phyloP scores from a whole-genome alignment of 2,797 vertebrate genomes.

The Sebastes wilsoni region DNA sequence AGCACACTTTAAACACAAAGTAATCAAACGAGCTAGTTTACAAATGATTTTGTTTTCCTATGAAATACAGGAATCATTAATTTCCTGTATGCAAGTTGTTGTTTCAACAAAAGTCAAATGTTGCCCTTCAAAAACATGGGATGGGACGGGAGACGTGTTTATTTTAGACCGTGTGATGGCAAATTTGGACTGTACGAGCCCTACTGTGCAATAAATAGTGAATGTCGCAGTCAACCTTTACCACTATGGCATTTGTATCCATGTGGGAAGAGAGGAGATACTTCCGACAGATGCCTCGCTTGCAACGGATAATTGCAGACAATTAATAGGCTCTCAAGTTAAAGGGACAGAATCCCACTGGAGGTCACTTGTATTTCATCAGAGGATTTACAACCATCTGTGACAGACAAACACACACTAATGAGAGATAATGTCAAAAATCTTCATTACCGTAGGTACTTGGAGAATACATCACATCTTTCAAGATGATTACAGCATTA shows the following conservation, averaged over 20 bases:
- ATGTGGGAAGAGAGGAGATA: slow-evolving; percentile 44
- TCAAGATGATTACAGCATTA: not conserved
- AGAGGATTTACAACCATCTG: slow-evolving; percentile 68
- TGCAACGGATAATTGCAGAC: slow-evolving; percentile 67
- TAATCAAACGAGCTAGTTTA: slow-evolving; percentile 65
- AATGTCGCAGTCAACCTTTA: slow-evolving; percentile 82
- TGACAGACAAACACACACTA: slow-evolving; percentile 53
- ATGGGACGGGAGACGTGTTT: slow-evolving; percentile 14
- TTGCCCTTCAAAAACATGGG: slow-evolving; percentile 27
- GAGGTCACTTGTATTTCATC: slow-evolving; percentile 60
- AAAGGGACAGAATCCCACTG: slow-evolving; percentile 59
- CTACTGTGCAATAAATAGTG: slow-evolving; percentile 84
- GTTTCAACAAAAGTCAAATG: slow-evolving; percentile 59
- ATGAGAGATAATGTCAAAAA: slow-evolving; percentile 48
- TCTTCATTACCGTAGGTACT: slow-evolving; percentile 13
- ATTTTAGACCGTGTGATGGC: slow-evolving; percentile 59
- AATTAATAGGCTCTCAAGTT: slow-evolving; percentile 63
- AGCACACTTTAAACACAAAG: slow-evolving; percentile 72
- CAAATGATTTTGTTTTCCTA: slow-evolving; percentile 48
- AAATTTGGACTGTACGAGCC: slow-evolving; percentile 75
- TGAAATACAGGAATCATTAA: slow-evolving; percentile 39
- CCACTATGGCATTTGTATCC: slow-evolving; percentile 70
- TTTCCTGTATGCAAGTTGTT: slow-evolving; percentile 68
- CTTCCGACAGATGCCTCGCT: slow-evolving; percentile 59
- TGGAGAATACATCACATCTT: slow-evolving; percentile 2